Evolutionary conservation across 1,140 invertebrate species (phyloP).

Genomic region (Propsilocerus akamusi): DNA sequence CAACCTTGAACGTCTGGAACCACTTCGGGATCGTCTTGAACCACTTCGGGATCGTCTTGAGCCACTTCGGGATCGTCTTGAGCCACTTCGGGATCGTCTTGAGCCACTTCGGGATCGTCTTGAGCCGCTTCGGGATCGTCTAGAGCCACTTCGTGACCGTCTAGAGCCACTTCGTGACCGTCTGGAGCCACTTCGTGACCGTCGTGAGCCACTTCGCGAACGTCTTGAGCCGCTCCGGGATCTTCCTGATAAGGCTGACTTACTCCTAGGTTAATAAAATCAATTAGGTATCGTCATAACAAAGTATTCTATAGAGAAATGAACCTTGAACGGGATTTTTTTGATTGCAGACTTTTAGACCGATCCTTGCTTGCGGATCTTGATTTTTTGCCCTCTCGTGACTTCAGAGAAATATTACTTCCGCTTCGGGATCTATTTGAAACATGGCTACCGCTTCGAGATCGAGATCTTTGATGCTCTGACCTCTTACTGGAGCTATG

Average conservation of each 20-base stretch:
- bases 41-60: constrained; percentile 22
- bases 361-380: too few relatives aligned
- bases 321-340: not conserved
- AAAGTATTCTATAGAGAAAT: not conserved
- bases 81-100: constrained; percentile 16
- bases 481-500: not conserved
- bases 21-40: constrained; percentile 21
- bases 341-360: too few relatives aligned
- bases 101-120: constrained; percentile 23
- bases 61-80: constrained; percentile 14
- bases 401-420: too few relatives aligned
- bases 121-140: constrained; percentile 23
- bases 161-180: constrained; percentile 18
- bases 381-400: too few relatives aligned
- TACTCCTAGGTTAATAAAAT: too few relatives aligned
- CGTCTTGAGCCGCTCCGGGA: constrained; percentile 6
- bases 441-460: not conserved
- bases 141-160: constrained; percentile 17
- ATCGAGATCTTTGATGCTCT: not conserved
- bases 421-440: not conserved
- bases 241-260: not conserved
- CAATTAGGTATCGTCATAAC: too few relatives aligned
- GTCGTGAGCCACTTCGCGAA: constrained; percentile 19
- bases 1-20: constrained; percentile 14
- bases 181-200: constrained; percentile 17